Evolutionary conservation across 2,113 vertebrate genomes (phyloP), one percentile per base, ranked within the genome.

Genomic region (Corythornis madagascariensis): DNA sequence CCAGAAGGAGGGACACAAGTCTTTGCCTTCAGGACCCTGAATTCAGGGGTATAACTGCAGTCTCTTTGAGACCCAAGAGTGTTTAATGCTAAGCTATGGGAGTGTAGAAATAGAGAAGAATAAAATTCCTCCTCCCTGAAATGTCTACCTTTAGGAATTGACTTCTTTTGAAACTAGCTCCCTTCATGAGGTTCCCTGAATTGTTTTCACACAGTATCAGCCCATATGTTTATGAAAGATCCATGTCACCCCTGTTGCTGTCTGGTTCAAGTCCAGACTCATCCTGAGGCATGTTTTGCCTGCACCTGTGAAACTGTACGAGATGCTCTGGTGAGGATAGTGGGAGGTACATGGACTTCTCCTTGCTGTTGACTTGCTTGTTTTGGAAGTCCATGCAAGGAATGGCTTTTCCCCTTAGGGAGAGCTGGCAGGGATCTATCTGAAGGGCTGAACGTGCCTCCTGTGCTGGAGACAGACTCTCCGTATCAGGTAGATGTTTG

Each of bases 401-500:
- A 94, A 89, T 94, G 85, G 79, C 72, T 88, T 74, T 88, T 29
- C 26, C 72, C 72, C 38, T 80, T 71, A 11, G 79, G 88, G 20
- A 0, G 48, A 60, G 53, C 73, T 94, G 88, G 75, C 88, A 88
- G 73, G 73, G 65, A 29, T 61, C 81, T 85, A 14, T 76, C 67
- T 29, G 38, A 25, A 65, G 82, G 55, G 67, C 78, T 85, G 89
- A 82, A 33, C 38, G 17, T 80, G 86, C 86, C 73, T 89, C 50
- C 43, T n/a, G 59, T 1, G 1, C 83, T 70, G 66, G 81, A 92
- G 89, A 78, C 0, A 11, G 65, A 1, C 91, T 91, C 67, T 79
- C 89, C 64, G 22, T 90, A 91, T 96, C 86, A 70, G 82, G 96
- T 88, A 93, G 91, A 95, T 91, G 89, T 95, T 94, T 94, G 85